Percentiles rank a stretch among this genome's conserved stretches.
Conservation (phyloP, 2,113 vertebrate species). For the Periophthalmodon schlosseri region DNA sequence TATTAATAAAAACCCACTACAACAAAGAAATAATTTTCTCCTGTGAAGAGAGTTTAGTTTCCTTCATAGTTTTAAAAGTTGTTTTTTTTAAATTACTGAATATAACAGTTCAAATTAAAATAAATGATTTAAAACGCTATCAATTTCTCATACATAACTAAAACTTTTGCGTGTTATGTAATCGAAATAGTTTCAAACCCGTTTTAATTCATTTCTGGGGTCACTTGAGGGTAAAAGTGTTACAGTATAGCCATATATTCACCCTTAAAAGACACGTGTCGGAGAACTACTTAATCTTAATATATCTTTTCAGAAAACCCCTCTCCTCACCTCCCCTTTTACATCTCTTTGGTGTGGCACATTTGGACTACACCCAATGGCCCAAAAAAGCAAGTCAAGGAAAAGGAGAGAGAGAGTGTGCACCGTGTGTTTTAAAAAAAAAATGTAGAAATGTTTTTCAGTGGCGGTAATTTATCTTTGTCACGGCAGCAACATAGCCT, state of each 20-base stretch:
- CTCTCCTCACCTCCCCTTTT: constrained; percentile 6
- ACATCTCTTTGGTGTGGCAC: constrained; percentile 59
- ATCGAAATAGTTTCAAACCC: too few species aligned
- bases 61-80: background rate
- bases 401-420: constrained; percentile 33
- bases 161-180: background rate
- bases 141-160: background rate
- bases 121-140: too few species aligned
- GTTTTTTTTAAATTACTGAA: background rate
- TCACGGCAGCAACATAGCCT: constrained; percentile 74
- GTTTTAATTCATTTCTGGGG: background rate
- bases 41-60: background rate
- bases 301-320: constrained; percentile 53
- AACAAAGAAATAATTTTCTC: background rate
- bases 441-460: constrained; percentile 73
- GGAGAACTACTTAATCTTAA: constrained; percentile 38
- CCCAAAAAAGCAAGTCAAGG: constrained; percentile 40
- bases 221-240: constrained; percentile 24
- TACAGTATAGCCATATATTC: constrained; percentile 25
- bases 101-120: background rate
- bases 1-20: background rate
- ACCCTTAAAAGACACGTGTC: constrained; percentile 45
- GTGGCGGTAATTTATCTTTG: constrained; percentile 81
- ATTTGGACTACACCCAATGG: constrained; percentile 57
- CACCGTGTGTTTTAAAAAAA: constrained; percentile 36